Base-by-base conservation (phyloP, 2,888 invertebrate genomes). In the Thymelicus lineola region DNA sequence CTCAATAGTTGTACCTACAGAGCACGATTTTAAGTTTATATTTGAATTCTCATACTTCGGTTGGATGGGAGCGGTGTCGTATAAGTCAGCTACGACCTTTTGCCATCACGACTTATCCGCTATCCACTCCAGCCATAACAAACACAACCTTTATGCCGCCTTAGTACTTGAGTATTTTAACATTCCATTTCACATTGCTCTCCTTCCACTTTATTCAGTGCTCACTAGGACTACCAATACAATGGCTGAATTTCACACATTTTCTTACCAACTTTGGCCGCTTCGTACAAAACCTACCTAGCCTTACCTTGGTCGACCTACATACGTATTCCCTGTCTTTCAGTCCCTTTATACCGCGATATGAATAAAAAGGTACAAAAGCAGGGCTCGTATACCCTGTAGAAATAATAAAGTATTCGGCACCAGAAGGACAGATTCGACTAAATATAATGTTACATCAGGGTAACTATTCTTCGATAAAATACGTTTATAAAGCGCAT, bases 261-360 rank as follows among this genome's bases (percentile, higher is more conserved):
- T 85, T 85, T 81, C 82, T 80, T 86, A 85, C 71, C 85, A 87
- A 87, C 84, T 75, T 86, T 87, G 88, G 85, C 88, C 86, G 76
- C 78, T 80, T 82, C 89, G 79, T 93, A 93, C 85, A 93, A 93
- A 92, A 91, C 89, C 85, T 91, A 91, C 81, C 81, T 90, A 89
- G 70, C 77, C 82, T 85, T 83, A 84, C 77, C 83, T 81, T 82
- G 83, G 82, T 82, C 86, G 80, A 80, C 82, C 84, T 89, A 90
- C 76, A 84, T 89, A 90, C 76, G 85, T 88, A 86, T 82, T 90
- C 91, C 91, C 90, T 91, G 91, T 91, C 88, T 83, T 82, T 91
- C 92, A 91, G 89, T 91, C 86, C 91, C 84, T 86, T 82, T 77
- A 77, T 77, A 82, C 79, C 78, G 79, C 83, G 86, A 89, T 89